Evolutionary conservation across 53 echinoderm and acorn worm species (phyloP), one percentile per base, ranked within the genome.

Genomic region (Glandiceps talaboti): DNA sequence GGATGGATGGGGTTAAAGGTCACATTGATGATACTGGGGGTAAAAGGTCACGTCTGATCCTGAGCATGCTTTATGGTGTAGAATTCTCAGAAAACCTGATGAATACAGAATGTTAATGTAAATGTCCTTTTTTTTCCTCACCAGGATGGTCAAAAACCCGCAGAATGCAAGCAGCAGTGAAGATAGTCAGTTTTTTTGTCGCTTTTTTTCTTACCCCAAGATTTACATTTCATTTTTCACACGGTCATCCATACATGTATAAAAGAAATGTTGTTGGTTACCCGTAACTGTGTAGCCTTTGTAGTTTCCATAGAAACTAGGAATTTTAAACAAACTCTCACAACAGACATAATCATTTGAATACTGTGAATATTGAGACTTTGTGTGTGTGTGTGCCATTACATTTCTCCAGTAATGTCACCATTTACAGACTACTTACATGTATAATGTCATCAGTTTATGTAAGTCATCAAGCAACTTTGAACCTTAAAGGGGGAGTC

Each of bases 101-200:
- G n/a, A n/a, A n/a, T n/a, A n/a, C n/a, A n/a, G n/a, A n/a, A n/a
- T n/a, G n/a, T n/a, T n/a, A n/a, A n/a, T n/a, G n/a, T n/a, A n/a
- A n/a, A n/a, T n/a, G n/a, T n/a, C n/a, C n/a, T n/a, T n/a, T n/a
- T n/a, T 45, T 20, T 74, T 33, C 76, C 30, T 76, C 75, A 30
- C 20, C 84, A 85, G 87, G 85, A 92, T 32, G 79, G 83, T 28
- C 84, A 85, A 30, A 93, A 90, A 77, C 93, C 93, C n/a, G 82
- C 83, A 45, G 93, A 93, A 74, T 93, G 93, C 31, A 93, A 93
- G 74, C 81, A 85, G 74, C 93, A 93, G 83, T 93, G 73, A 75
- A 79, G 77, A 26, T 64, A 32, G 28, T 27, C 80, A 30, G 29
- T 81, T 27, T 20, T 85, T 45, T 45, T 45, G 64, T 45, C 64